phyloP scores from a whole-genome alignment of 2,888 invertebrate genomes.

The Hypercompe scribonia region DNA sequence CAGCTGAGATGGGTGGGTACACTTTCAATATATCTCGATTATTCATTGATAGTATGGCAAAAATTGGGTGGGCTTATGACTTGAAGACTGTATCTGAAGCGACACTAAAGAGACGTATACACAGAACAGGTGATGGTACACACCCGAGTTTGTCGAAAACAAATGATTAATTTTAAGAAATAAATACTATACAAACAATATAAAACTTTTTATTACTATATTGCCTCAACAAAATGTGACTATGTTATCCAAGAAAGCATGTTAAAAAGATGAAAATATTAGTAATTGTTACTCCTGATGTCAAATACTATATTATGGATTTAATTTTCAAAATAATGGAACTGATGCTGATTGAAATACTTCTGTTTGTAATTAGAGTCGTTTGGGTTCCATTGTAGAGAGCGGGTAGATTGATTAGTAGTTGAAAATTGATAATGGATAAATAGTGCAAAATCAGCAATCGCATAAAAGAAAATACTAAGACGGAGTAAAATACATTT shows the following conservation, averaged over 20 bases:
- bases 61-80: slow-evolving; percentile 38
- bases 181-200: not conserved
- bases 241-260: not conserved
- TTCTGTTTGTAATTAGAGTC: no score
- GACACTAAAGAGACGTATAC: slow-evolving; percentile 20
- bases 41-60: slow-evolving; percentile 33
- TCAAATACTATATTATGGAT: no score
- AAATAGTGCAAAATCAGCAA: no score
- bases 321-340: no score
- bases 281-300: no score
- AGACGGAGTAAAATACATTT: no score
- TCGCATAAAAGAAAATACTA: no score
- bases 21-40: slow-evolving; percentile 17
- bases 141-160: slow-evolving; percentile 12
- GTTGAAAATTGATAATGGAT: no score
- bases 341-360: no score
- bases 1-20: slow-evolving; percentile 38
- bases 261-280: no score
- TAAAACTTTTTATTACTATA: not conserved
- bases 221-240: not conserved
- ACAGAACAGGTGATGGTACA: slow-evolving; percentile 33
- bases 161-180: not conserved
- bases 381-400: no score
- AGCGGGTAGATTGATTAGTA: no score
- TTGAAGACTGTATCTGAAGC: slow-evolving; percentile 26